Percentiles rank a stretch among this genome's conserved stretches.
These are phyloP conservation scores for Monopterus albus DNA, from an alignment of 2,113 vertebrate species.

Conservation along the genomic window DNA sequence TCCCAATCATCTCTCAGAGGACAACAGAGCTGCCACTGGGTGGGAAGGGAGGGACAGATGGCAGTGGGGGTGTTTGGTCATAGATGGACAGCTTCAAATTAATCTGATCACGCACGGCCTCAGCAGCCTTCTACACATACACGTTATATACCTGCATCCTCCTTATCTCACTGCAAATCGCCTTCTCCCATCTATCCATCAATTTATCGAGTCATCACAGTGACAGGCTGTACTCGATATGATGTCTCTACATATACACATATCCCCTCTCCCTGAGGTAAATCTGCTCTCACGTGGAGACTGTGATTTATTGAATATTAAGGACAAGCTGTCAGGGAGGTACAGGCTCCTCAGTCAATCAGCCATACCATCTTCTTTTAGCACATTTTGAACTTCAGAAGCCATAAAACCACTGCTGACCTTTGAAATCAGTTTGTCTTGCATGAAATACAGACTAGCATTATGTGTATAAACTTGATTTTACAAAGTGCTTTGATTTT, in stretches of 20 bases:
- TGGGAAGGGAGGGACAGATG: slow-evolving; percentile 33
- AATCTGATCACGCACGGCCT: slow-evolving; percentile 36
- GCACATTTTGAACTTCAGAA: slow-evolving; percentile 39
- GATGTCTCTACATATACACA: slow-evolving; percentile 48
- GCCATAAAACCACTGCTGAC: slow-evolving; percentile 22
- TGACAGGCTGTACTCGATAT: slow-evolving; percentile 51
- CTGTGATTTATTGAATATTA: slow-evolving; percentile 53
- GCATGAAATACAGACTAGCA: neutral
- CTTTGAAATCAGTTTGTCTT: slow-evolving; percentile 34
- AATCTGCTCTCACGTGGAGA: slow-evolving; percentile 46
- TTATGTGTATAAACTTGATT: slow-evolving; percentile 10
- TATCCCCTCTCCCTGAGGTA: slow-evolving; percentile 53
- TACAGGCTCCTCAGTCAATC: slow-evolving; percentile 35
- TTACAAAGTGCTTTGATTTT: slow-evolving; percentile 14
- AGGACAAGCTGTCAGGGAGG: slow-evolving; percentile 54
- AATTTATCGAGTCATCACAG: slow-evolving; percentile 54
- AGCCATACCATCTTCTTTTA: slow-evolving; percentile 20
- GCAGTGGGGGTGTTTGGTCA: slow-evolving; percentile 45
- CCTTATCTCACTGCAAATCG: slow-evolving; percentile 51
- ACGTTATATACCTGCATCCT: slow-evolving; percentile 48
- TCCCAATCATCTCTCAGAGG: slow-evolving; percentile 71
- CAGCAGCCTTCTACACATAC: slow-evolving; percentile 19
- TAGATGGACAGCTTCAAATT: slow-evolving; percentile 57
- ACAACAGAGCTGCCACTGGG: slow-evolving; percentile 70
- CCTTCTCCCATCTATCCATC: slow-evolving; percentile 47